Evolutionary conservation across 2,797 vertebrate genomes (phyloP).

Genomic region (Myioborus melanocephalus): DNA sequence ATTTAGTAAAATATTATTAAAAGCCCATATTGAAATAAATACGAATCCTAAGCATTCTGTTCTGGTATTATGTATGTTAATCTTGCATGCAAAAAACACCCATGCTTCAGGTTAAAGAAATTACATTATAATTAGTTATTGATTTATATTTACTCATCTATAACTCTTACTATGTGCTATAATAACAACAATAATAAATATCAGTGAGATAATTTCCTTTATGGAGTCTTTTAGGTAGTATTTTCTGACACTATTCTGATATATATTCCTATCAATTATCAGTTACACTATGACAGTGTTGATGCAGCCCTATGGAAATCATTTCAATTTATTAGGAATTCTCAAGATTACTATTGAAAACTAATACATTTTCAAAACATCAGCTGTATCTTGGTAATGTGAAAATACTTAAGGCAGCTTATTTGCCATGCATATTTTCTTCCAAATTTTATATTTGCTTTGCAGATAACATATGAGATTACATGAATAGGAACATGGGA

Average conservation of each 20-base stretch:
- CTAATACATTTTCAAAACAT: background rate
- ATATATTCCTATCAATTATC: background rate
- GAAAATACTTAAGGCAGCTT: background rate
- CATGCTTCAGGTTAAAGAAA: background rate
- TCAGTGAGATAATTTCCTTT: background rate
- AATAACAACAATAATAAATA: background rate
- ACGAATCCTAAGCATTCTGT: background rate
- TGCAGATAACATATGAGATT: background rate
- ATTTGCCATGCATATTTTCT: background rate
- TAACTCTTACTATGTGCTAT: background rate
- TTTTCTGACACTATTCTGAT: background rate
- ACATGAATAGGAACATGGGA: background rate
- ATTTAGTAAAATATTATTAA: background rate
- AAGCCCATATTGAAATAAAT: background rate
- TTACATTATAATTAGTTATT: background rate
- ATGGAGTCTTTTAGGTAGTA: background rate
- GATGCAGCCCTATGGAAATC: background rate
- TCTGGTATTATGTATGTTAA: background rate
- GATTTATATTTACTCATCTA: background rate
- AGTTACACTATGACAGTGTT: background rate
- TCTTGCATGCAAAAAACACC: background rate
- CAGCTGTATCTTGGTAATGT: background rate
- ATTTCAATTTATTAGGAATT: background rate
- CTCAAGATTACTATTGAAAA: background rate
- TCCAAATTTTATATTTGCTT: background rate